Evolutionary conservation across 2,888 invertebrate genomes (phyloP), one percentile per base, ranked within the genome.

Genomic region (Syrphus vitripennis): DNA sequence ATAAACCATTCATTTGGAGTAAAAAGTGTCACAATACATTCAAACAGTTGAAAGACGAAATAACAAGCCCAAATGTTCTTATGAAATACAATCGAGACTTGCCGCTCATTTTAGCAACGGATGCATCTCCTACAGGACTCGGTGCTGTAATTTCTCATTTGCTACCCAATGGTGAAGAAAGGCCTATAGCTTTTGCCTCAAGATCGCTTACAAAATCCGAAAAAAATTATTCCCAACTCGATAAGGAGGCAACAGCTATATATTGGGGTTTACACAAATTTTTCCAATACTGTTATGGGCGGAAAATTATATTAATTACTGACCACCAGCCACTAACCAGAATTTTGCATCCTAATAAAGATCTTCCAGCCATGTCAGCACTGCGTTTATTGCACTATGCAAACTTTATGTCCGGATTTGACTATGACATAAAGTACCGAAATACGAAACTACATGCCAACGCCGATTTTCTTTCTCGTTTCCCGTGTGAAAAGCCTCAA

Each of bases 1-100:
- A 77, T 31, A 63, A 42, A 29, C 57, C 14, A 83, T 90, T 89
- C 40, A 61, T 79, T 4, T 92, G 91, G 90, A 83, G 87, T 4
- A 76, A 88, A 10, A 45, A 83, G 4, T 90, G 78, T 53, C 69
- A 83, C 14, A 14, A 48, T 3, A 87, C 90, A 0, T 91, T 91
- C 75, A 59, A 88, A 1, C 37, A 76, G 31, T 83, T 90, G 24
- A 91, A 91, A 57, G 24, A 50, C 6, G 83, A 86, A 70, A 82
- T 90, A 6, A 74, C 82, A 10, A 80, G 88, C 19, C 79, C 67
- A 0, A 69, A 63, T 19, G 72, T 87, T 6, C 29, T 87, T 6
- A 69, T 83, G 61, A 76, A 72, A 10, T 88, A 87, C 45, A 69
- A 88, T 16, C 81, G 74, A 14, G 14, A 59, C 4, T 53, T 86